phyloP scores from a whole-genome alignment of 1,140 invertebrate genomes.

The Monochamus saltuarius region DNA sequence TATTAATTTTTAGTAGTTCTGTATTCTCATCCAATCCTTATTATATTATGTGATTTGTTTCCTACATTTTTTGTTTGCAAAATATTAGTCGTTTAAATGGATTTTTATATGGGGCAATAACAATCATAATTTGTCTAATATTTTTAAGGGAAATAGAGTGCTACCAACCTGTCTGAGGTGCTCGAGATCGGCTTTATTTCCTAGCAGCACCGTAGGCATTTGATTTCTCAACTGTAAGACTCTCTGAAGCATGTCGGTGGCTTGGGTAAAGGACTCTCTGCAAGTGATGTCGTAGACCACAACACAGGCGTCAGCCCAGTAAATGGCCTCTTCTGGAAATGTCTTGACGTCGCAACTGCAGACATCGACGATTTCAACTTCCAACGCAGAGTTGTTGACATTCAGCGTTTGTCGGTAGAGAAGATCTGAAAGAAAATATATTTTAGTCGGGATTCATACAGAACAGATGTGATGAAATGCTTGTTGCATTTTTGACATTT shows the following conservation, averaged over 20 bases:
- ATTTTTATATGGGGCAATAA: no score
- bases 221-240: conserved; percentile 58
- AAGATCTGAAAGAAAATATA: conserved; percentile 63
- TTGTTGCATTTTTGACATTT: no score
- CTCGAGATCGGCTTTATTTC: conserved; percentile 76
- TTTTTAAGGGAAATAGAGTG: background rate
- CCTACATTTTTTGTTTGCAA: no score
- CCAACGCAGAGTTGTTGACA: conserved; percentile 67
- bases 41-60: no score
- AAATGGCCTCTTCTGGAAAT: conserved; percentile 59
- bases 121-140: no score
- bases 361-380: conserved; percentile 79
- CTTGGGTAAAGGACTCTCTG: conserved; percentile 67
- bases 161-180: conserved; percentile 68
- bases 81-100: no score
- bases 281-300: conserved; percentile 81
- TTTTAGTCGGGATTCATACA: background rate
- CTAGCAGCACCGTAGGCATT: conserved; percentile 65
- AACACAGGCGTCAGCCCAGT: conserved; percentile 76
- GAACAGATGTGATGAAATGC: no score
- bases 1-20: no score
- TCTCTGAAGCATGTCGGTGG: conserved; percentile 61
- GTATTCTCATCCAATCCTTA: no score
- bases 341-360: conserved; percentile 56
- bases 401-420: conserved; percentile 73